Evolutionary conservation across 2,113 vertebrate genomes (phyloP), one percentile per base, ranked within the genome.

Genomic region (Nannospalax galili): DNA sequence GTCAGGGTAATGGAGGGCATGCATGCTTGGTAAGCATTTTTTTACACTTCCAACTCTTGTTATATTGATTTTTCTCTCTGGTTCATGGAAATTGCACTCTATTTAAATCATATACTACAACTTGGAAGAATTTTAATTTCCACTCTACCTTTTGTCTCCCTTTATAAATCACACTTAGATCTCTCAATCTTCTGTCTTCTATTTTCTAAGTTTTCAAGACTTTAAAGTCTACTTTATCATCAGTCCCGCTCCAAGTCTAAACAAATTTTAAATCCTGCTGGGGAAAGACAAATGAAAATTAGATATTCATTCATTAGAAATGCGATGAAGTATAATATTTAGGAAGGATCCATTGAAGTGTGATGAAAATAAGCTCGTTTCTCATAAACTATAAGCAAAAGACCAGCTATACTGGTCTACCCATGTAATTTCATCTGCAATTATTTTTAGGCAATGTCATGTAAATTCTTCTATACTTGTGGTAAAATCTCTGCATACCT

Each of bases 31-130:
- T 94, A 90, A 97, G 97, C 97, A 75, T 69, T 97, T 95, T 86
- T 82, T 74, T 90, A 91, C 91, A 84, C 91, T 96, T 74, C 87
- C 84, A n/a, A 94, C 58, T 89, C 86, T 73, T 95, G 75, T 90
- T 91, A 67, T 88, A 97, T 96, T 93, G 96, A 97, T 96, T 95
- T 97, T 93, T 88, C 4, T 82, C 62, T 90, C 70, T 77, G 58
- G 91, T 94, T 96, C 91, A 88, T 93, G 91, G 87, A 95, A 96
- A 96, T 97, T 80, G 73, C 77, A 93, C 84, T 97, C 96, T 92
- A 96, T 97, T 97, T 95, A 98, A 96, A 97, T 96, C 96, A 95
- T 92, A 97, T 96, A 95, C 70, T 91, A 96, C 88, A 95, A 96
- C 60, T 70, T 92, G 58, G 78, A 95, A 92, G 80, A 95, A 95